Evolutionary conservation across 2,113 vertebrate genomes (phyloP), one percentile per base, ranked within the genome.

Genomic region (Albula goreensis): DNA sequence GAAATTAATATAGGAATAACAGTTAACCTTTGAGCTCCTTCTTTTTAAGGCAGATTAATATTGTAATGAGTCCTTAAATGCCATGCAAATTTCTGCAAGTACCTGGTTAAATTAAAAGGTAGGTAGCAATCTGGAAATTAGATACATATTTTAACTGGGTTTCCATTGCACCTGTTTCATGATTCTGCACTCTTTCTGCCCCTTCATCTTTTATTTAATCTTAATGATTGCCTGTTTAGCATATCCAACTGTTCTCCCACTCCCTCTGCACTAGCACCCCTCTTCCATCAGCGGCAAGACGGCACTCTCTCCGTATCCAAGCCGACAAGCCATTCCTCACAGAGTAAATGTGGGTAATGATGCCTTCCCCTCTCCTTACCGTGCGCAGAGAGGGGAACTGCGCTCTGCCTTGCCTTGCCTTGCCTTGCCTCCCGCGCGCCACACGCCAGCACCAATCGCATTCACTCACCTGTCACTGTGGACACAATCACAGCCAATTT

Each of bases 31-130:
- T 92, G 84, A 85, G 83, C 86, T 86, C 50, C 41, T 80, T 60
- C 86, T 83, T 89, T 74, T 87, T 25, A 74, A 50, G 83, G 88
- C 86, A 87, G 90, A 92, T 91, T 92, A 90, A 91, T 90, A 90
- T 89, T 91, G 63, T 90, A 91, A 91, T 90, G 84, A 90, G 88
- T 50, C n/a, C 77, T 88, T 90, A 90, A 92, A 92, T 90, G 87
- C 70, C 90, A 90, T 90, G 89, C 91, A 91, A 89, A 90, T 89
- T 91, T 83, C 70, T 87, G 49, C 70, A 83, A 85, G 86, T 87
- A 91, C 87, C 89, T 87, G 85, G 86, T 80, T 84, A 91, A 90
- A 92, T 92, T 90, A 92, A 91, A 90, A 88, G 80, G 86, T 87
- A 81, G 83, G 83, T 89, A 87, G 88, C 88, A 89, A 88, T 90